Evolutionary conservation across 2,888 invertebrate species (phyloP), one percentile per base, ranked within the genome.

Genomic region (Tachina lurida): DNA sequence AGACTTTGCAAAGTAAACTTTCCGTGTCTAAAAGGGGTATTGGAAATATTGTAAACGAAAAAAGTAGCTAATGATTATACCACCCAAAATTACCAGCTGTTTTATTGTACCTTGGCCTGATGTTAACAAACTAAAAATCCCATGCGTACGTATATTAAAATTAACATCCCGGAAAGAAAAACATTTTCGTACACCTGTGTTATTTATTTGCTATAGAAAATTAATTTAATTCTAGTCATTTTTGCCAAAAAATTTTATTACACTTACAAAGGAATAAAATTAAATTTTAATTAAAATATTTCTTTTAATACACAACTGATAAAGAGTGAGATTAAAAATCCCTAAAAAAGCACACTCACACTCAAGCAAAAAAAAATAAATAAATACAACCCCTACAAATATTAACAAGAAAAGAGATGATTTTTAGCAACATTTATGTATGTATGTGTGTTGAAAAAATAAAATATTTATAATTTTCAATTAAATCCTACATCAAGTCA

Each of bases 281-380:
- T 45, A 71, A 77, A 19, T 68, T 73, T 81, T 49, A 74, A 81
- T 22, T 76, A 60, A 52, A 22, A 70, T 84, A 31, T 82, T 84
- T 70, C 79, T 84, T 74, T 70, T 71, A 82, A 88, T 89, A 90
- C 89, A 89, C 91, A 91, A 92, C 91, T 92, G 92, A 92, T 92
- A 92, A 91, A 89, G 92, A 92, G 92, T 92, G 92, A 92, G 92
- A 92, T 92, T 91, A 90, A 91, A 90, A 90, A 62, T 54, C 43
- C 68, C 17, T 43, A 76, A 10, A 63, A 43, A 43, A 17, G 19
- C 22, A 76, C 47, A 82, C 76, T 41, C 39, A 68, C 15, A 43
- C 17, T 67, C n/a, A 67, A 67, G 17, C 2, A 4, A 52, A 31
- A 31, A 31, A 58, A 43, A 19, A 39, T 15, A 31, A 47, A 47